A percentile compares a stretch with the other conserved stretches of the same genome.
Conservation (phyloP, 2,113 vertebrate species). For the Gorsachius goisagi region DNA sequence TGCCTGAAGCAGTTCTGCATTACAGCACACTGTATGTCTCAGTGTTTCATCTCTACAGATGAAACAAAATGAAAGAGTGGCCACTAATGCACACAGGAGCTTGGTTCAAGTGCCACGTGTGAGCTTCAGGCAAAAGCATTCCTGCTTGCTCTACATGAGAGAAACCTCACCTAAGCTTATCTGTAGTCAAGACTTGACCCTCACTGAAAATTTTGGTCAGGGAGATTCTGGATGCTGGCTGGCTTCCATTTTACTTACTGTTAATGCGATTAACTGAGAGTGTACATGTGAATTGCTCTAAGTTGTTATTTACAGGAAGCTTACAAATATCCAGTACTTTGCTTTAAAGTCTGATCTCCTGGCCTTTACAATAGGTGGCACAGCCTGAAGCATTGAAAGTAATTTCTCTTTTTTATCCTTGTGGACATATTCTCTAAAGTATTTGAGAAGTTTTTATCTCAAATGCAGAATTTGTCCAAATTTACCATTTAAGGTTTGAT, state of each 20-base stretch:
- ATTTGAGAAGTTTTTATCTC: slow-evolving; percentile 5
- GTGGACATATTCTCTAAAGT: not conserved
- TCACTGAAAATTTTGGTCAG: not conserved
- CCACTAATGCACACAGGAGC: not conserved
- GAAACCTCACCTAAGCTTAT: not conserved
- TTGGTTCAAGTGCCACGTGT: not conserved
- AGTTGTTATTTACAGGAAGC: not conserved
- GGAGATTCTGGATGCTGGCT: not conserved
- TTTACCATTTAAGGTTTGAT: slow-evolving; percentile 20
- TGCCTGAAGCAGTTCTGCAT: not conserved
- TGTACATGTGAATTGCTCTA: not conserved
- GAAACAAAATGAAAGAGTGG: not conserved
- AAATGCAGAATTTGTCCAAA: slow-evolving; percentile 2
- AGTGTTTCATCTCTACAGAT: not conserved
- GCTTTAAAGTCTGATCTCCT: not conserved
- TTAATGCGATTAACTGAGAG: not conserved
- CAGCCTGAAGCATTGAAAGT: not conserved
- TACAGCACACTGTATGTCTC: not conserved
- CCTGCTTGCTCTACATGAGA: not conserved
- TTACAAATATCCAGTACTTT: not conserved
- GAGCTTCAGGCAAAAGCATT: not conserved
- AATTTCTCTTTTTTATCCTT: not conserved
- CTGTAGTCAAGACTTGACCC: not conserved
- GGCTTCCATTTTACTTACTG: not conserved
- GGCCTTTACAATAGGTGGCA: not conserved